Percentiles rank a stretch among this genome's conserved stretches.
phyloP scores from a whole-genome alignment of 2,113 vertebrate species.

The Hippoglossus stenolepis region DNA sequence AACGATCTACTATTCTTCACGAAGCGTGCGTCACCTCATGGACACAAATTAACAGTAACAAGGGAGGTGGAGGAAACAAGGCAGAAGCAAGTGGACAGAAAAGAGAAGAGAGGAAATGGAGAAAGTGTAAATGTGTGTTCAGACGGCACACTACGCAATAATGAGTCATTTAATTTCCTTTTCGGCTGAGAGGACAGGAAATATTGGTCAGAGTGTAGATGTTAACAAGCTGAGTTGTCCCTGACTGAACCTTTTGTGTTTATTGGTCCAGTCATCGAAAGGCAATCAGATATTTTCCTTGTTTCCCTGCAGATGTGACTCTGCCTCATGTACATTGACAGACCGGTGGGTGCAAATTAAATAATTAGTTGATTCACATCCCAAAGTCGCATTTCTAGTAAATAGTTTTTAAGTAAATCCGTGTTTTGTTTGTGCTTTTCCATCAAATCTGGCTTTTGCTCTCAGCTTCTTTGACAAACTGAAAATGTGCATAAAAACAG shows the following conservation, averaged over 20 bases:
- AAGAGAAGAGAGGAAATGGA: constrained; percentile 14
- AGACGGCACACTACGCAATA: constrained; percentile 14
- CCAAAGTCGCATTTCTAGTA: neutral
- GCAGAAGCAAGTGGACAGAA: neutral
- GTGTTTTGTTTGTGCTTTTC: neutral
- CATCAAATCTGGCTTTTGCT: neutral
- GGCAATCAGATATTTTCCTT: constrained; percentile 13
- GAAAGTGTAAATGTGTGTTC: constrained; percentile 20
- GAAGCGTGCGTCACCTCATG: neutral
- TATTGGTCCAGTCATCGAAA: neutral
- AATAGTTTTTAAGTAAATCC: neutral
- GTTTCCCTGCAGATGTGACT: constrained; percentile 4
- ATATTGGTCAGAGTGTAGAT: constrained; percentile 44
- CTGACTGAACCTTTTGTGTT: constrained; percentile 20
- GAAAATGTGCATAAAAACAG: neutral
- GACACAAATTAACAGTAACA: neutral
- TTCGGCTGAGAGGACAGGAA: constrained; percentile 41
- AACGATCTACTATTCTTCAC: neutral
- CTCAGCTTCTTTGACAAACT: no score
- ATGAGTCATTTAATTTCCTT: constrained; percentile 54
- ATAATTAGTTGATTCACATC: no score
- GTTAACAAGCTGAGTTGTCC: constrained; percentile 47
- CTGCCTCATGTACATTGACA: neutral
- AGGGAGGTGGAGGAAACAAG: no score
- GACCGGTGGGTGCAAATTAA: no score